Conservation (phyloP, 2,888 invertebrate genomes). For the Apomyelois bistriatella region DNA sequence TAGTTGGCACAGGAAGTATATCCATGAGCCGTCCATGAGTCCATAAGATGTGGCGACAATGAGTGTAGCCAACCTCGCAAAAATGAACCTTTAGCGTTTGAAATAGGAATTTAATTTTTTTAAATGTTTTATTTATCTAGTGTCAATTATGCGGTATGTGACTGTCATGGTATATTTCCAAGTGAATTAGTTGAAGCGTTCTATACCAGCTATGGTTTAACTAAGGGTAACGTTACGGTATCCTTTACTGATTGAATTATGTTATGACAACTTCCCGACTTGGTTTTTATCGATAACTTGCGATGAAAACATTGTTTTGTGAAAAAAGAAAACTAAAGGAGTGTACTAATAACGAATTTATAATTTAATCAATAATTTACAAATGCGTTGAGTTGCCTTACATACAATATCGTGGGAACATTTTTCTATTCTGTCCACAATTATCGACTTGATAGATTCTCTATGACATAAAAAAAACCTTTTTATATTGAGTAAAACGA, state of each 20-base stretch:
- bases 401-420: conserved; percentile 18
- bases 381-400: conserved; percentile 33
- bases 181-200: conserved; percentile 1
- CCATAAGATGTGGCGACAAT: conserved; percentile 10
- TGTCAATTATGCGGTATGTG: conserved; percentile 9
- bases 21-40: background rate
- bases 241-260: conserved; percentile 5
- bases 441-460: conserved; percentile 8
- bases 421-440: conserved; percentile 17
- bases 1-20: conserved; percentile 39
- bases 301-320: background rate
- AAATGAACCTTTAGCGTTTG: conserved; percentile 1
- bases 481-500: conserved; percentile 13
- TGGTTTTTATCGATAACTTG: background rate
- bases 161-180: conserved; percentile 3
- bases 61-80: background rate
- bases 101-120: background rate
- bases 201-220: background rate
- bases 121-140: conserved; percentile 13
- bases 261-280: conserved; percentile 1
- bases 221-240: background rate
- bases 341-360: conserved; percentile 54
- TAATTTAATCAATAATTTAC: conserved; percentile 60
- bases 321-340: conserved; percentile 30
- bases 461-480: conserved; percentile 13